Base-by-base conservation (phyloP, 2,888 invertebrate genomes). In the Acronicta leporina region DNA sequence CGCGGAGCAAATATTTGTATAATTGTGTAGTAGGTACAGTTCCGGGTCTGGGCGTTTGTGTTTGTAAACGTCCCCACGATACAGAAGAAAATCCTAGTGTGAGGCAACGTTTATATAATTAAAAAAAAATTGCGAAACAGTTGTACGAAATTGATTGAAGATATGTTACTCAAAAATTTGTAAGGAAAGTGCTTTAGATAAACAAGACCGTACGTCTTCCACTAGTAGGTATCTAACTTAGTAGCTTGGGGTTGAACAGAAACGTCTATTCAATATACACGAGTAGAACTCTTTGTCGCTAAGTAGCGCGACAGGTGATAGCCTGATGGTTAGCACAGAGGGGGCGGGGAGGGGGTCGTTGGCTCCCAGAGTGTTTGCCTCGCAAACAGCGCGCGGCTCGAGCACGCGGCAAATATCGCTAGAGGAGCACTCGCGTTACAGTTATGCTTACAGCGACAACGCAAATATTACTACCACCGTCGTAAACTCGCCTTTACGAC, bases 331-430 rank as follows among this genome's bases (percentile, higher is more conserved):
- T 63, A 51, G 47, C 41, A 47, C 33, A 33, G 52, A 56, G 27
- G 57, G 40, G 47, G 66, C 16, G 38, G 50, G 47, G 35, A 43
- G 55, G 42, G 51, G 44, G 45, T 59, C 63, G 72, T 56, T 62
- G 54, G 58, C 59, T 59, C 55, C 55, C 40, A 50, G 72, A 82
- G 82, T 91, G 87, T 92, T 91, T 92, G 87, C 81, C 78, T 63
- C 74, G 85, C 88, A 92, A 91, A 93, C 87, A 92, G 83, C 77
- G 81, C 83, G 80, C 82, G 81, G 75, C 83, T 89, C 84, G 86
- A 90, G 87, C 75, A 83, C 78, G 87, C 84, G 84, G 89, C 89
- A 91, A 91, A 92, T 89, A 92, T 89, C 84, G 82, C 84, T 86
- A 75, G 77, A 88, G 87, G 78, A 85, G 84, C 88, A 86, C 90